Conservation (phyloP, 2,113 vertebrate genomes). For the Elephas maximus region DNA sequence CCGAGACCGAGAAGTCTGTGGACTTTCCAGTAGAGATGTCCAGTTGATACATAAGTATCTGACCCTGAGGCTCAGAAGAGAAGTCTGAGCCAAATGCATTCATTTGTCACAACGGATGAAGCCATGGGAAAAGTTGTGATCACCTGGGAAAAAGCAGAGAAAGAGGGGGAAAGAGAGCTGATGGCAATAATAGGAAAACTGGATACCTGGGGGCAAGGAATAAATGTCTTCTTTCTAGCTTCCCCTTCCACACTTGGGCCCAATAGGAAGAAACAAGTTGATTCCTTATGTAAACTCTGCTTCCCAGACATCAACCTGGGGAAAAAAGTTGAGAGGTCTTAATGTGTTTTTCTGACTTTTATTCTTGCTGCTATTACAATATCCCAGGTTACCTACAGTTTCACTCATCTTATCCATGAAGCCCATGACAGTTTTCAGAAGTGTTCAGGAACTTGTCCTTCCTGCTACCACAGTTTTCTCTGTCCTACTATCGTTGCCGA, state of each 20-base stretch:
- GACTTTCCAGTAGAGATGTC: background rate
- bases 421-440: background rate
- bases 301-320: background rate
- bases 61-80: background rate
- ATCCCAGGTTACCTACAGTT: background rate
- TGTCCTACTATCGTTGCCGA: background rate
- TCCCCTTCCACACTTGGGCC: background rate
- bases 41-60: background rate
- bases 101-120: background rate
- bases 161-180: background rate
- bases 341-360: background rate
- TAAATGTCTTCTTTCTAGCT: background rate
- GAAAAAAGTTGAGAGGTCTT: background rate
- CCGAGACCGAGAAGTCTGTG: background rate
- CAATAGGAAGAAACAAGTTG: background rate
- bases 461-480: background rate
- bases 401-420: background rate
- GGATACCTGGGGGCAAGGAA: background rate
- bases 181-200: background rate
- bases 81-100: background rate
- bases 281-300: background rate
- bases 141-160: background rate
- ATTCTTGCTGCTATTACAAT: background rate
- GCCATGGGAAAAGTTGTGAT: background rate
- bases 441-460: background rate